Percentiles rank a stretch among this genome's conserved stretches.
Conservation (phyloP, 2,113 vertebrate species). For the Equus przewalskii region DNA sequence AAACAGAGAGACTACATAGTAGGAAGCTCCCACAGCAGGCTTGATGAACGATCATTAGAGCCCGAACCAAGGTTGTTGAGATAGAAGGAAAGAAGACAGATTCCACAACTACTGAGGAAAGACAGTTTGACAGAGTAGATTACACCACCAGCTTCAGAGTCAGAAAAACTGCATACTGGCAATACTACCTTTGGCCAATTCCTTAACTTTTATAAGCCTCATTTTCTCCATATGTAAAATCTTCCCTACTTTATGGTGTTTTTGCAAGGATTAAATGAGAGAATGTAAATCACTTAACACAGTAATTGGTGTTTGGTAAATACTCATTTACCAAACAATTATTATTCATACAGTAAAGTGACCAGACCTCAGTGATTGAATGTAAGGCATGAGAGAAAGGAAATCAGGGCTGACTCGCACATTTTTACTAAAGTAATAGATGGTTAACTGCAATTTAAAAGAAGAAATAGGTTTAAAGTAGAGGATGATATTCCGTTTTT, state of each 20-base stretch:
- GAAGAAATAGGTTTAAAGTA: neutral
- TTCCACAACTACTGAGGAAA: neutral
- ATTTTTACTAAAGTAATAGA: neutral
- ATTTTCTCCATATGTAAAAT: conserved; percentile 5
- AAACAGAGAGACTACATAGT: neutral
- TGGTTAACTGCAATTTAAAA: conserved; percentile 9
- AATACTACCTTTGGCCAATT: neutral
- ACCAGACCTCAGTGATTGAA: neutral
- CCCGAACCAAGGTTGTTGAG: neutral
- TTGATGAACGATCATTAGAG: neutral
- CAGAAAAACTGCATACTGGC: neutral
- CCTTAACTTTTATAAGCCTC: neutral
- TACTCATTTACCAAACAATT: neutral
- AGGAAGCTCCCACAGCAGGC: neutral
- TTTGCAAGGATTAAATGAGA: conserved; percentile 11
- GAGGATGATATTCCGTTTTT: neutral
- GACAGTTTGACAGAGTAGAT: neutral
- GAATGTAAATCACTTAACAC: neutral
- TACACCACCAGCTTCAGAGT: neutral
- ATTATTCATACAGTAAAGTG: neutral
- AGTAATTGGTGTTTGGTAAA: conserved; percentile 2
- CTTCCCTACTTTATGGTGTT: neutral
- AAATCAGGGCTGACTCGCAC: neutral
- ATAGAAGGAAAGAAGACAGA: neutral
- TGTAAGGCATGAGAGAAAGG: neutral